Base-by-base conservation (phyloP, 2,888 invertebrate genomes). In the Diadegma fenestrale region DNA sequence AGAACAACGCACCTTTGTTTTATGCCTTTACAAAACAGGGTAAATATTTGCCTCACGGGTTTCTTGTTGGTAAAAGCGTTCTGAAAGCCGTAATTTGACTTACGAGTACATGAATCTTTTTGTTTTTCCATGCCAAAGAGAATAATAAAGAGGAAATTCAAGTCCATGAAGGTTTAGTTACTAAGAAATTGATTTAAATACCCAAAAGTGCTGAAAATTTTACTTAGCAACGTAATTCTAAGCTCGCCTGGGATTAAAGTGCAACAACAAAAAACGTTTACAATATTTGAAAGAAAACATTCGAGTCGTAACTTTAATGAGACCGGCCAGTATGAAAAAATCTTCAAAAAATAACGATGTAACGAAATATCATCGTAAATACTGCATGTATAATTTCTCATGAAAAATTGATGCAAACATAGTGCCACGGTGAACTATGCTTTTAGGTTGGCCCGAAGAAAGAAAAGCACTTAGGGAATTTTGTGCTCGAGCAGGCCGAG, bases 401-500 rank as follows among this genome's bases (percentile, higher is more conserved):
- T 58, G 26, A 26, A 58, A 14, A 1, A 58, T 58, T 58, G 58
- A 58, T 26, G 58, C 12, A 58, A 58, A 58, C 58, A 58, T 58
- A 58, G 26, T 58, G 58, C 58, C 19, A 2, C 51, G 45, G 17
- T 58, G 58, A 26, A 58, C 58, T 37, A 64, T 64, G 37, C 37
- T 64, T 64, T 64, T 64, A 64, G 37, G 61, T 61, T 61, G 14
- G 6, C 61, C 14, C 10, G 6, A 4, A 64, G 19, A 12, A 66
- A 66, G 41, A 66, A 22, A 66, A 66, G 41, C 66, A 66, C 66
- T 66, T 17, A 22, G 1, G 22, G n/a, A 19, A 43, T 41, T 66
- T 66, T 41, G 22, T 66, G 19, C 66, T 12, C 66, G n/a, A 22
- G 41, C 26, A 5, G 12, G 12, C 22, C 19, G 41, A 19, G 37